These are phyloP conservation scores for Pagrus major DNA, from an alignment of 2,113 vertebrate species.

Conservation along the genomic window DNA sequence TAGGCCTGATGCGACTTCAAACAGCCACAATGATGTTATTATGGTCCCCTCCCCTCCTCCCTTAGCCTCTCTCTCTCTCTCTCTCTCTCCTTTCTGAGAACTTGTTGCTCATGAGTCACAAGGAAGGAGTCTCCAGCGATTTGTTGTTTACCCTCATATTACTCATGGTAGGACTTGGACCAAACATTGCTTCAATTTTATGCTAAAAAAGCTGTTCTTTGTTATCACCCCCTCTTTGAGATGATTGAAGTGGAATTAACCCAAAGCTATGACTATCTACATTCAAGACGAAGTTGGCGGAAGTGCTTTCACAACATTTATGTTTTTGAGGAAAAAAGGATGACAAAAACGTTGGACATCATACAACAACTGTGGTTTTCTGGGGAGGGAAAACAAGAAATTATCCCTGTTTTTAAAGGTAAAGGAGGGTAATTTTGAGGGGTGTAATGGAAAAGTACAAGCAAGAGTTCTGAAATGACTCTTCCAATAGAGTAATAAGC, in stretches of 20 bases:
- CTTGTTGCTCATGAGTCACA: constrained; percentile 73
- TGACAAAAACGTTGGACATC: not conserved
- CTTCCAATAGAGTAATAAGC: not conserved
- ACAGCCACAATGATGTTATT: constrained; percentile 83
- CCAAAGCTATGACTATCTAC: constrained; percentile 22
- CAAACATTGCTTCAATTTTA: constrained; percentile 40
- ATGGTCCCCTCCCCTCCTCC: constrained; percentile 52
- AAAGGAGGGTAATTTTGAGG: not conserved
- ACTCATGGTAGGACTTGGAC: constrained; percentile 37
- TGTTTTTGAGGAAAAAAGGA: constrained; percentile 9
- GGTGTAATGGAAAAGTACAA: constrained; percentile 37
- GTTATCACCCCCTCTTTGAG: constrained; percentile 20
- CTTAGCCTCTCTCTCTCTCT: constrained; percentile 20
- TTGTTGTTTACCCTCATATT: constrained; percentile 61
- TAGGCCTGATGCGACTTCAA: constrained; percentile 82
- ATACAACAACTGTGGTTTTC: constrained; percentile 1
- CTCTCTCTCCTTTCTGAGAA: constrained; percentile 60
- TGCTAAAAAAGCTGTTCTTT: constrained; percentile 32
- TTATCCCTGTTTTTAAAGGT: constrained; percentile 10
- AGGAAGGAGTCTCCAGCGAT: constrained; percentile 59
- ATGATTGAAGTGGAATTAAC: constrained; percentile 28
- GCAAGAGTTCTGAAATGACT: not conserved
- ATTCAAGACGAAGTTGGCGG: constrained; percentile 14
- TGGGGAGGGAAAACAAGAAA: not conserved
- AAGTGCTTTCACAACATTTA: constrained; percentile 30